Conservation (phyloP, 1,140 invertebrate genomes). For the Zaprionus ornatus region DNA sequence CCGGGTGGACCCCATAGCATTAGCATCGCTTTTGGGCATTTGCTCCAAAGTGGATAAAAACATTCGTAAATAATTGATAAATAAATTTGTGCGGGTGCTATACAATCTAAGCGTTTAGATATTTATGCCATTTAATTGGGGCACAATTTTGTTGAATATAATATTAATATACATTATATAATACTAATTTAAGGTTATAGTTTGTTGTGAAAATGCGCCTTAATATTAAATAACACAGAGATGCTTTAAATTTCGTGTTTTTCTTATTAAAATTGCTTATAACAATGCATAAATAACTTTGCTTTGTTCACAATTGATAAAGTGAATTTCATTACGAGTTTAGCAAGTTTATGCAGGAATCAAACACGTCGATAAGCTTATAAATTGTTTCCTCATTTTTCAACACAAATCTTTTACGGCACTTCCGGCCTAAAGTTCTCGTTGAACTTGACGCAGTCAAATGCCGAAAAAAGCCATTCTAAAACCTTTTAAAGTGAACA, state of each 20-base stretch:
- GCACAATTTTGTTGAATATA: not conserved
- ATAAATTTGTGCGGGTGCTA: not conserved
- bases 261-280: too few relatives aligned
- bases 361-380: slow-evolving; percentile 1
- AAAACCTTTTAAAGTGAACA: slow-evolving; percentile 38
- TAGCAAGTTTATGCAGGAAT: not conserved
- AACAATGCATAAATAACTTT: not conserved
- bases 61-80: slow-evolving; percentile 12
- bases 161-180: not conserved
- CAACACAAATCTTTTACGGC: slow-evolving; percentile 11
- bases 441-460: not conserved
- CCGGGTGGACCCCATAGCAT: not conserved
- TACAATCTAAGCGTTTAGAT: not conserved
- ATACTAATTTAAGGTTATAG: too few relatives aligned
- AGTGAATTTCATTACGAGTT: slow-evolving; percentile 3
- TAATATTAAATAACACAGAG: too few relatives aligned
- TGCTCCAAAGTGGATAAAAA: not conserved
- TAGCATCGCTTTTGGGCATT: not conserved
- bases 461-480: not conserved
- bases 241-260: too few relatives aligned
- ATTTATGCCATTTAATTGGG: not conserved
- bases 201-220: too few relatives aligned
- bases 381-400: slow-evolving; percentile 31
- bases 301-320: not conserved
- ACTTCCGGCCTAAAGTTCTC: not conserved